These are phyloP conservation scores for Dasysyrphus albostriatus DNA, from an alignment of 2,888 invertebrate genomes.

Conservation along the genomic window DNA sequence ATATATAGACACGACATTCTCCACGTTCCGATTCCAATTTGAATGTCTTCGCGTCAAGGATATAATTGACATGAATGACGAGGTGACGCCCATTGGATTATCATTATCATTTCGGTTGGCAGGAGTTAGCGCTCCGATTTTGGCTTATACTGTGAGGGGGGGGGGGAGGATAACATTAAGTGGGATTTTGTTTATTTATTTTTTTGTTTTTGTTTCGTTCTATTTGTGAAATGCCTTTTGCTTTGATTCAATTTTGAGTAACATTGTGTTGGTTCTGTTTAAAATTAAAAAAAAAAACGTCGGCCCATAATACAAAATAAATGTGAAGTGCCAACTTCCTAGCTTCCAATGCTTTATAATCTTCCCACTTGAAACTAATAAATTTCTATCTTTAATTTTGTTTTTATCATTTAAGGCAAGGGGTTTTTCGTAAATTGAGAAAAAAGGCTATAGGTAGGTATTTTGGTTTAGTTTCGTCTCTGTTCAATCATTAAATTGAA, in stretches of 20 bases:
- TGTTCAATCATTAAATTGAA: too few relatives aligned
- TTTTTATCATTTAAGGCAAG: too few relatives aligned
- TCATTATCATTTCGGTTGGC: constrained; percentile 9
- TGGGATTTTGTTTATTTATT: background rate
- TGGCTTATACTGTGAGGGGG: background rate
- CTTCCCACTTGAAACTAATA: too few relatives aligned
- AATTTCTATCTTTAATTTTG: too few relatives aligned
- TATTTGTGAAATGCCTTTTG: background rate
- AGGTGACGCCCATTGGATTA: constrained; percentile 54
- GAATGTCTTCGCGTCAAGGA: constrained; percentile 23
- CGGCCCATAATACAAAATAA: too few relatives aligned
- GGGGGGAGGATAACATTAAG: background rate
- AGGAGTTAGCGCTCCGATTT: background rate
- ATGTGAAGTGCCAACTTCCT: too few relatives aligned
- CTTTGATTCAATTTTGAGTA: background rate
- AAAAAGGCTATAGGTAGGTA: too few relatives aligned
- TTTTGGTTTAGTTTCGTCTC: too few relatives aligned
- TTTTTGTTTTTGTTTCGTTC: background rate
- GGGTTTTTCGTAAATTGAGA: too few relatives aligned
- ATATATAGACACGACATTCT: constrained; percentile 1
- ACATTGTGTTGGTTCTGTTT: background rate
- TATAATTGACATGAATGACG: constrained; percentile 45
- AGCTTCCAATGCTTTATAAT: too few relatives aligned
- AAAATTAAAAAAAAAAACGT: too few relatives aligned
- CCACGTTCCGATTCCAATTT: constrained; percentile 2